phyloP scores from a whole-genome alignment of 2,113 vertebrate genomes.

The Albula glossodonta region DNA sequence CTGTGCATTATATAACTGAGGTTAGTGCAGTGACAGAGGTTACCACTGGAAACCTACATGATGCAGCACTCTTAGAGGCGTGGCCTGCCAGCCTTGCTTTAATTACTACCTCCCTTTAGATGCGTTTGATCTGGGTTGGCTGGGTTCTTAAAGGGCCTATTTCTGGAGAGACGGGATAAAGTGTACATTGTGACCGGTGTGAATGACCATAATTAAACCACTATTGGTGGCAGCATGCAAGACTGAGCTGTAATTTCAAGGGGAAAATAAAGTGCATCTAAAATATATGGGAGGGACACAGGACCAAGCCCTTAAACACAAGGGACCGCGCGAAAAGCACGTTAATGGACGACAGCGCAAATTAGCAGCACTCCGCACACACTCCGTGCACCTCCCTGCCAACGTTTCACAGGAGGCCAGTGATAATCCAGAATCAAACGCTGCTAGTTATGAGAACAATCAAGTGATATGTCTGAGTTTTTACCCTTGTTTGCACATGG shows the following conservation, averaged over 20 bases:
- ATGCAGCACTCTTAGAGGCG: slow-evolving; percentile 55
- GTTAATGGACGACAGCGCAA: slow-evolving; percentile 58
- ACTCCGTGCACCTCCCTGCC: not conserved
- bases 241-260: slow-evolving; percentile 70
- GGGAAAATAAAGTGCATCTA: slow-evolving; percentile 60
- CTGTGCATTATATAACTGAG: slow-evolving; percentile 61
- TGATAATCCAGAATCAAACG: not conserved
- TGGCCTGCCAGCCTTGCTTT: slow-evolving; percentile 53
- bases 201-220: slow-evolving; percentile 68
- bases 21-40: slow-evolving; percentile 49
- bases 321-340: slow-evolving; percentile 56
- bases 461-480: not conserved
- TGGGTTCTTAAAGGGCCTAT: slow-evolving; percentile 73
- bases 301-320: slow-evolving; percentile 60
- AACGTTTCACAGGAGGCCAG: not conserved
- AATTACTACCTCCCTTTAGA: slow-evolving; percentile 60
- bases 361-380: slow-evolving; percentile 44
- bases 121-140: slow-evolving; percentile 71
- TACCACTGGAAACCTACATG: slow-evolving; percentile 72
- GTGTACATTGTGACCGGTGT: slow-evolving; percentile 68
- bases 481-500: not conserved
- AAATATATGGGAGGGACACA: slow-evolving; percentile 58
- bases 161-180: slow-evolving; percentile 75
- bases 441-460: not conserved
- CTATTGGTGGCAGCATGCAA: slow-evolving; percentile 68